Percentiles rank a stretch among this genome's conserved stretches.
phyloP scores from a whole-genome alignment of 2,113 vertebrate species.

The Sterrhoptilus dennistouni region DNA sequence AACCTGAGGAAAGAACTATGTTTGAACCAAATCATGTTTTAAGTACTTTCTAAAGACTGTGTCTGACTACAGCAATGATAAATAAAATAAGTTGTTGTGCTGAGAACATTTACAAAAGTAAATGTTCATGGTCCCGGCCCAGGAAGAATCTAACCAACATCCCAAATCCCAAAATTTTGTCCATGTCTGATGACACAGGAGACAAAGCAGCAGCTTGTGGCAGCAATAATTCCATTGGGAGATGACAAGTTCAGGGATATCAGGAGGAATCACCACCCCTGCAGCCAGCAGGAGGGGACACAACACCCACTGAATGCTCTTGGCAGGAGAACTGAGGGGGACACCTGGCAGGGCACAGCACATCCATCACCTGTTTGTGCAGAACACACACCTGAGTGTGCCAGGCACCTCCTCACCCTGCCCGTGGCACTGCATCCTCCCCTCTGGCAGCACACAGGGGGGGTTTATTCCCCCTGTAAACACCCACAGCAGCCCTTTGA shows the following conservation, averaged over 20 bases:
- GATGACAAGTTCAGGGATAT: rapidly evolving
- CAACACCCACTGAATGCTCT: rapidly evolving
- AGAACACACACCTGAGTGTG: neutral
- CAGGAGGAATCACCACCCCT: neutral
- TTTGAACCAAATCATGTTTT: neutral
- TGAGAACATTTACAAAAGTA: neutral
- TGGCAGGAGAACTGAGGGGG: neutral
- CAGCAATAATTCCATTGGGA: rapidly evolving
- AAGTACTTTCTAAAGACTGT: neutral
- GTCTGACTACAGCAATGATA: neutral
- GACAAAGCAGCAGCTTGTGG: neutral
- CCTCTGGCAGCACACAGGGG: neutral
- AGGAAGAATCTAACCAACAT: neutral
- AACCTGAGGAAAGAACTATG: neutral
- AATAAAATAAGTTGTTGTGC: neutral
- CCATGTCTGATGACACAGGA: rapidly evolving
- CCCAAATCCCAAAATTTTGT: neutral
- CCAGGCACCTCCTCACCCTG: neutral
- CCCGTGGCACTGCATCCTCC: rapidly evolving
- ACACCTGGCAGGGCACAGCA: neutral
- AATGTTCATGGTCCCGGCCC: neutral
- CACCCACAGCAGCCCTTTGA: no score
- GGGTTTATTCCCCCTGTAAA: no score
- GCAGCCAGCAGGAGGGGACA: rapidly evolving
- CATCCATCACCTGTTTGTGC: neutral